These are phyloP conservation scores for Lepidocolaptes lacrymiger DNA, from an alignment of 2,797 vertebrate species.

Conservation along the genomic window DNA sequence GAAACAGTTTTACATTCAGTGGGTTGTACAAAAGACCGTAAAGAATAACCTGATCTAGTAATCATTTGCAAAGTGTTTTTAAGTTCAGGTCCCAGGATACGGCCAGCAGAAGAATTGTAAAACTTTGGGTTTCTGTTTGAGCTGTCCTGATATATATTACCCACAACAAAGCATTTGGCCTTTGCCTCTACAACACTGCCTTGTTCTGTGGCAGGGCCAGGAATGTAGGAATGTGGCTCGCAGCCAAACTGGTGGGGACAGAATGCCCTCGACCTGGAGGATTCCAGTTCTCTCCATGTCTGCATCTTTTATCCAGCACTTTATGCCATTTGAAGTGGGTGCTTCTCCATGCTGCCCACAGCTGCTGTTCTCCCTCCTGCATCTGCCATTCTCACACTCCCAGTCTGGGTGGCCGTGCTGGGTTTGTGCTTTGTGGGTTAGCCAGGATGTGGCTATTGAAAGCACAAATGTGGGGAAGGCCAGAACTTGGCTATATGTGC, in stretches of 20 bases:
- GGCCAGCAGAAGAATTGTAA: not conserved
- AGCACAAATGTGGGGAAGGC: not conserved
- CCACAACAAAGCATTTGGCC: slow-evolving; percentile 13
- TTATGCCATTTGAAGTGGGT: not conserved
- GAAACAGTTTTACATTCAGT: not conserved
- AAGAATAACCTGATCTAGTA: not conserved
- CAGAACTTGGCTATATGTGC: not conserved
- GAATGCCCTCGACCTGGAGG: slow-evolving; percentile 18
- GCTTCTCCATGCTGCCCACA: not conserved
- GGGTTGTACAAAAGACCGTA: not conserved
- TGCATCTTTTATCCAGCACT: not conserved
- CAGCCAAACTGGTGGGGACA: slow-evolving; percentile 25
- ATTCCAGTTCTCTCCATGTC: not conserved
- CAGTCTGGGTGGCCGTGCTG: not conserved
- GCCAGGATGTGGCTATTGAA: slow-evolving; percentile 42
- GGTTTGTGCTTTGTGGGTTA: not conserved
- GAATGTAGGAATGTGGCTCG: slow-evolving; percentile 42
- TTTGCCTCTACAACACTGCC: slow-evolving; percentile 15
- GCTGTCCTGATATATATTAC: not conserved
- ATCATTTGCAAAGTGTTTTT: not conserved
- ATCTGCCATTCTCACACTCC: not conserved
- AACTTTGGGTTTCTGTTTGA: not conserved
- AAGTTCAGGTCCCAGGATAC: not conserved
- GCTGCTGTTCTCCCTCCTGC: not conserved
- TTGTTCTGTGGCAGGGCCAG: slow-evolving; percentile 20